Base-by-base conservation (phyloP, 2,113 vertebrate genomes). In the Hippocampus zosterae region DNA sequence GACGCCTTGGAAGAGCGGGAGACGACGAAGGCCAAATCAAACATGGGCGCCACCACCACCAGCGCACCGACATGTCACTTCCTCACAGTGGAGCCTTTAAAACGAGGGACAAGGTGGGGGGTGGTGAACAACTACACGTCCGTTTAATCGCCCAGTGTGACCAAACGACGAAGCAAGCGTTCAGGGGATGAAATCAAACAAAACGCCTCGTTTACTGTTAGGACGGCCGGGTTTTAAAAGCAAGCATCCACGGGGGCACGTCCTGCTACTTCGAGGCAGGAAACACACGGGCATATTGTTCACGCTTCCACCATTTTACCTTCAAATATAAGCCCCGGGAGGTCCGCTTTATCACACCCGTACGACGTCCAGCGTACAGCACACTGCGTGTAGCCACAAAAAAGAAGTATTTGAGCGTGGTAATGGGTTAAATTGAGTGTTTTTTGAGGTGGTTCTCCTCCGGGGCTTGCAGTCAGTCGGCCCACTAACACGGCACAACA, bases 401-500 rank as follows among this genome's bases (percentile, higher is more conserved):
- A 42, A 6, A 16, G 18, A 8, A 21, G 33, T 40, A 56, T 56
- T 68, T 42, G 18, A 3, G 19, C 21, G 21, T 68, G 52, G 21
- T 21, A 23, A 0, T 40, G 1, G 52, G 19, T 48, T 46, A 62
- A 71, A 67, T 59, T 60, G 0, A 6, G 71, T 25, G 23, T 65
- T 84, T 72, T 66, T 72, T 78, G 77, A 74, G 27, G 57, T 16
- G 57, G 6, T 33, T 60, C 57, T 60, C 15, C 57, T 33, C 57
- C 15, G 78, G 68, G 81, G 80, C 69, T 44, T 70, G 88, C 83
- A 83, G 75, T 84, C 82, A 77, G 76, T 84, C 81, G 81, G 77
- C 87, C 81, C 80, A 78, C 87, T 85, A 84, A 79, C 85, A 89
- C 88, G 81, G 80, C 91, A 95, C 93, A 95, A 94, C 93, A 93